Evolutionary conservation across 2,888 invertebrate genomes (phyloP), one percentile per base, ranked within the genome.

Genomic region (Sturmia bella): DNA sequence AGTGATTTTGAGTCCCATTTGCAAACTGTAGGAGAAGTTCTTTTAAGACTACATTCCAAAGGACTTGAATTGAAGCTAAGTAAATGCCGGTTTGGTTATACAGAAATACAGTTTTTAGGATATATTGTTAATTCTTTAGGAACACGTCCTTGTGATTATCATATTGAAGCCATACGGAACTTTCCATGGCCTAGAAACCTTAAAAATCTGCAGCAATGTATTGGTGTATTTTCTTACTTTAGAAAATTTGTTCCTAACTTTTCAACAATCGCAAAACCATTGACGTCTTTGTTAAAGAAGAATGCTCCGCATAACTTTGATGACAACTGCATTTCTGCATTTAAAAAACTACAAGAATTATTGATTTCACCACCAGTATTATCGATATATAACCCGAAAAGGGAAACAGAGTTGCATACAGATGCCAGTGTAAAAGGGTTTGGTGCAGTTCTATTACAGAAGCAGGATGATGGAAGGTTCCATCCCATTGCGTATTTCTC

Each of bases 401-500:
- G 52, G n/a, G 63, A 77, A 56, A 73, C 81, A 1, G 63, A 81
- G 17, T 19, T 77, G 37, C 81, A 76, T 41, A 54, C 52, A 21
- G 77, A 77, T 41, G 81, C 69, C 7, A 73, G 75, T 45, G 54
- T 27, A 37, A 27, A 48, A n/a, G 72, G 76, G 5, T 81, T 81
- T 66, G 73, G 73, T 17, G 59, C 81, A n/a, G 56, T 57, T 48
- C 19, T 73, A 17, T 19, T 77, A n/a, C 69, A 81, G 56, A 52
- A 66, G 9, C 68, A 81, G 41, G 27, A 54, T n/a, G 73, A 82
- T 39, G 13, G 15, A 15, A 63, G 64, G 15, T 82, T 77, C n/a
- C 81, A 77, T 39, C 81, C 52, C 9, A 50, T 69, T 43, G 69
- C 50, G 9, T 79, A 74, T 45, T 79, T 68, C 50, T 79, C 69